A percentile compares a stretch with the other conserved stretches of the same genome.
Evolutionary conservation across 2,113 vertebrate genomes (phyloP).

Genomic region (Azemiops feae): DNA sequence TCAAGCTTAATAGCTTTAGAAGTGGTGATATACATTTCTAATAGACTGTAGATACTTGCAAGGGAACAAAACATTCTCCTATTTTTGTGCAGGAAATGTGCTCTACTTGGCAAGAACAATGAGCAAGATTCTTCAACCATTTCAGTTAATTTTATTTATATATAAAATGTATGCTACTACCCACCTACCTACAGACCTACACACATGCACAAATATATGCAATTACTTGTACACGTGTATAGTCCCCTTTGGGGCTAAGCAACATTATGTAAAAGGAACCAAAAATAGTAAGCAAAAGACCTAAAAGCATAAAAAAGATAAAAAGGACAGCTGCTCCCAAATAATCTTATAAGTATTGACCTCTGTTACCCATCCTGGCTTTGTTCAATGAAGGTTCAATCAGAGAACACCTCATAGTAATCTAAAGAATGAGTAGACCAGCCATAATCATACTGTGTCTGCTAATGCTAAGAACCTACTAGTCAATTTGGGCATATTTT

Average conservation of each 20-base stretch:
- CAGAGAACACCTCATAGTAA: neutral
- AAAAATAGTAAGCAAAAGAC: neutral
- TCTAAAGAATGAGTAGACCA: neutral
- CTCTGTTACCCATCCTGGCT: neutral
- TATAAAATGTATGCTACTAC: neutral
- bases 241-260: neutral
- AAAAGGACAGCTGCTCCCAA: neutral
- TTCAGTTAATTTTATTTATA: neutral
- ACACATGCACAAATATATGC: neutral
- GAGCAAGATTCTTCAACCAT: neutral
- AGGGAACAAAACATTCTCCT: slow-evolving; percentile 48
- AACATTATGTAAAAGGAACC: neutral
- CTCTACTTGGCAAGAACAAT: slow-evolving; percentile 24
- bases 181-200: neutral
- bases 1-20: neutral
- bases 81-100: neutral
- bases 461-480: neutral
- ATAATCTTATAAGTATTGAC: neutral
- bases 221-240: too few species aligned
- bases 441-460: neutral
- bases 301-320: neutral
- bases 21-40: neutral
- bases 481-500: neutral
- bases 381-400: neutral
- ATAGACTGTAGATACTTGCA: neutral